phyloP scores from a whole-genome alignment of 2,113 vertebrate species.

The Microcebus tavaratra region DNA sequence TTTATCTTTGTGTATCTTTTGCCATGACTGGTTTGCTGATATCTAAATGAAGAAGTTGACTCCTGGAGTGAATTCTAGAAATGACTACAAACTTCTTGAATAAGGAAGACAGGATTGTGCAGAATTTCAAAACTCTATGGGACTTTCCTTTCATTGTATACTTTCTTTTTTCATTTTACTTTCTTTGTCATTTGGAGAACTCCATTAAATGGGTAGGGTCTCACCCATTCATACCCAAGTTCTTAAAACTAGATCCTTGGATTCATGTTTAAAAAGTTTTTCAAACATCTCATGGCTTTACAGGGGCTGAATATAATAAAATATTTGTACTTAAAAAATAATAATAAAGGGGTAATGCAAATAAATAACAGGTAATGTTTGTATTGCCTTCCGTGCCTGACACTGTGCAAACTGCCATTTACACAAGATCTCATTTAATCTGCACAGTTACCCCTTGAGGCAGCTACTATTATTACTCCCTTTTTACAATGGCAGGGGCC shows the following conservation, averaged over 20 bases:
- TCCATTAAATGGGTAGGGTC: background rate
- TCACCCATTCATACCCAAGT: background rate
- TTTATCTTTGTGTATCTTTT: slow-evolving; percentile 89
- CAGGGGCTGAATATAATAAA: background rate
- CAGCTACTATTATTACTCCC: background rate
- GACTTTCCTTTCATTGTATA: slow-evolving; percentile 10
- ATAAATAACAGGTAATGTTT: background rate
- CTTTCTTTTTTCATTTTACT: background rate
- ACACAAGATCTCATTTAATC: background rate
- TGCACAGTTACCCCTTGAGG: background rate
- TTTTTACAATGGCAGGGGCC: background rate
- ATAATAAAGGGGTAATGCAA: background rate
- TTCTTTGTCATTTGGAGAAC: background rate
- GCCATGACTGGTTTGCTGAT: slow-evolving; percentile 74
- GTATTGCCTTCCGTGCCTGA: background rate
- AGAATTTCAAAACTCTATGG: slow-evolving; percentile 5
- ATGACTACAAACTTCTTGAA: slow-evolving; percentile 7
- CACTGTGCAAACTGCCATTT: background rate
- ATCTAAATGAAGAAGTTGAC: background rate
- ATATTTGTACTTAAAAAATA: background rate
- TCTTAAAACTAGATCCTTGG: background rate
- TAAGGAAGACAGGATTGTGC: slow-evolving; percentile 31
- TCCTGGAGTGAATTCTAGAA: background rate
- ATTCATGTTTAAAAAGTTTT: slow-evolving; percentile 25
- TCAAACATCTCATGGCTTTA: background rate